Evolutionary conservation across 2,888 invertebrate species (phyloP), one percentile per base, ranked within the genome.

Genomic region (Salticus scenicus): DNA sequence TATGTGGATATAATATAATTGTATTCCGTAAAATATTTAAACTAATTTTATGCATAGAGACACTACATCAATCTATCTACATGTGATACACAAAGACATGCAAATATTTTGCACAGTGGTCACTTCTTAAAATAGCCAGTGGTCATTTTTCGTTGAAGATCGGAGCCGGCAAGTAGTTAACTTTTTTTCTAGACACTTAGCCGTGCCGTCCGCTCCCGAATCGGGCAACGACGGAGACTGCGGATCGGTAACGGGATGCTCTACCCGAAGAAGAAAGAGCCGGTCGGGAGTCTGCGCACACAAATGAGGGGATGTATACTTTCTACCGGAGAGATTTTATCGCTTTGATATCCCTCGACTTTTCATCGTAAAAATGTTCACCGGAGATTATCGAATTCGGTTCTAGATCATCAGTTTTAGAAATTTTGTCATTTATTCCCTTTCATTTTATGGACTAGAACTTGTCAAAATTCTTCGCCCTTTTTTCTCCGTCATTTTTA

Each of bases 191-290:
- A 17, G 5, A 57, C 24, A 57, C 57, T 57, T 57, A 24, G 57
- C 24, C 24, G 24, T 24, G 57, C 57, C 57, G 57, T 57, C 76
- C 70, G 33, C 64, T 71, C 37, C 41, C 77, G 72, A 67, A 72
- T 47, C 69, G 76, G 83, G 77, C 73, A 77, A 71, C 83, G 83
- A 84, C 57, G 67, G 83, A 84, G 77, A 84, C 77, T 84, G 83
- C 83, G 73, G 83, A 74, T 69, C 51, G 37, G 42, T 42, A 42
- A 71, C 37, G 30, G 71, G 70, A 69, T 20, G 70, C 42, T 70
- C 41, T 41, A 41, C 42, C 71, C 70, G 37, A 72, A 28, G 33
- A 72, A 66, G 37, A 57, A 57, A 47, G 12, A 8, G 57, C 2
- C 42, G 72, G 72, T 17, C 28, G 57, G 57, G 81, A 81, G 74